Evolutionary conservation across 2,113 vertebrate genomes (phyloP).

Genomic region (Gnathonemus longibarbis): DNA sequence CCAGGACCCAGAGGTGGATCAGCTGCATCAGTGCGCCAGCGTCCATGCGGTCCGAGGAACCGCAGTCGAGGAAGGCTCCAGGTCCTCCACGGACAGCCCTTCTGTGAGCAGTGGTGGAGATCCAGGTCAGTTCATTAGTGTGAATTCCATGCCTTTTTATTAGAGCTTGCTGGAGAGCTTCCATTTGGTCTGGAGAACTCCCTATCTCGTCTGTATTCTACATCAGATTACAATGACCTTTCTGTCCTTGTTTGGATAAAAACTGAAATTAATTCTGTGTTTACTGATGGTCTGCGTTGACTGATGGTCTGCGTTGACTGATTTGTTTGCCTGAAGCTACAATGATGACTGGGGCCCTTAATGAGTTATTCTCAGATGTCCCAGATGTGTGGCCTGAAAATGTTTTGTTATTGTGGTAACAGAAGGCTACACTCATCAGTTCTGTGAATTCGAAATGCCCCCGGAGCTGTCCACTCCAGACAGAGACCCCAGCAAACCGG

Average conservation of each 20-base stretch:
- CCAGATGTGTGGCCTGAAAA: constrained; percentile 12
- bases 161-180: neutral
- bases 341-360: neutral
- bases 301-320: neutral
- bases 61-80: constrained; percentile 31
- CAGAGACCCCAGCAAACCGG: constrained; percentile 26
- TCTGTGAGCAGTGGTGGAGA: constrained; percentile 68
- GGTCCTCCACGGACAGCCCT: constrained; percentile 67
- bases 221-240: neutral
- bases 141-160: neutral
- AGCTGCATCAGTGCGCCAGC: neutral
- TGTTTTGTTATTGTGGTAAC: constrained; percentile 14
- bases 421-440: constrained; percentile 68
- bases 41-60: constrained; percentile 15
- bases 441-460: constrained; percentile 60
- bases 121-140: constrained; percentile 52
- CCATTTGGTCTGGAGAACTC: neutral
- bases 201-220: neutral
- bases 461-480: constrained; percentile 39
- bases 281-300: neutral
- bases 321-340: neutral
- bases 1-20: constrained; percentile 35
- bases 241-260: neutral
- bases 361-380: neutral
- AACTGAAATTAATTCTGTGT: neutral